Conservation (phyloP, 2,888 invertebrate genomes). For the Caenorhabditis becei region DNA sequence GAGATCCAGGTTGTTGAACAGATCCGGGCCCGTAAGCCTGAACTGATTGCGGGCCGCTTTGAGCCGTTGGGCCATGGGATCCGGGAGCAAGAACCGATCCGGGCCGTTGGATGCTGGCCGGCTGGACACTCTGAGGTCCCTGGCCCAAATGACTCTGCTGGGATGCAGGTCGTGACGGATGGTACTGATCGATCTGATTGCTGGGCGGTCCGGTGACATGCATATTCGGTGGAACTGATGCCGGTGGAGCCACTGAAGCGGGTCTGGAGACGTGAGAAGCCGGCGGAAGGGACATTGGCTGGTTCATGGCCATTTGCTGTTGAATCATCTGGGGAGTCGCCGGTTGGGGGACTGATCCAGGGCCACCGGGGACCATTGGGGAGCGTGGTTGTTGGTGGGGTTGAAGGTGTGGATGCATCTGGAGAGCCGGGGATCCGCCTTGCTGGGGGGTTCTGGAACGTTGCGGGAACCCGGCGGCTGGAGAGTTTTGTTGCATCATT, state of each 20-base stretch:
- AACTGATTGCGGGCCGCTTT: too few relatives aligned
- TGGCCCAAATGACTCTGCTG: conserved; percentile 17
- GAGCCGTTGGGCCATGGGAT: conserved; percentile 23
- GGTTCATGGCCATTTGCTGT: conserved; percentile 51
- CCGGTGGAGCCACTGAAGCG: conserved; percentile 54
- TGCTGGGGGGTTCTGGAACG: conserved; percentile 41
- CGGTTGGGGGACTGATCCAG: conserved; percentile 21
- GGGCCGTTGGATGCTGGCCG: conserved; percentile 38
- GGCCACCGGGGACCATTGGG: conserved; percentile 23
- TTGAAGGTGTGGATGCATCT: conserved; percentile 47
- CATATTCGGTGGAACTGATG: conserved; percentile 49
- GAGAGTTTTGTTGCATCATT: not conserved
- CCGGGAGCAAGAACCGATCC: conserved; percentile 27
- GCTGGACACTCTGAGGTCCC: conserved; percentile 34
- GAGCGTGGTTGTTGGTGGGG: conserved; percentile 34
- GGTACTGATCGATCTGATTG: conserved; percentile 31
- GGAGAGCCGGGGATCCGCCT: conserved; percentile 47
- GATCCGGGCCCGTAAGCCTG: too few relatives aligned
- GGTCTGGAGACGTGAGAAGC: conserved; percentile 42
- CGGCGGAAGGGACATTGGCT: conserved; percentile 53
- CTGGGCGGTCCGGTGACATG: conserved; percentile 24
- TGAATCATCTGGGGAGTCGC: conserved; percentile 54
- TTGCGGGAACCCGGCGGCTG: too few relatives aligned
- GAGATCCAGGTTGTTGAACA: conserved; percentile 7
- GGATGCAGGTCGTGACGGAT: conserved; percentile 35